Evolutionary conservation across 2,888 invertebrate species (phyloP).

Genomic region (Drosophila mercatorum): DNA sequence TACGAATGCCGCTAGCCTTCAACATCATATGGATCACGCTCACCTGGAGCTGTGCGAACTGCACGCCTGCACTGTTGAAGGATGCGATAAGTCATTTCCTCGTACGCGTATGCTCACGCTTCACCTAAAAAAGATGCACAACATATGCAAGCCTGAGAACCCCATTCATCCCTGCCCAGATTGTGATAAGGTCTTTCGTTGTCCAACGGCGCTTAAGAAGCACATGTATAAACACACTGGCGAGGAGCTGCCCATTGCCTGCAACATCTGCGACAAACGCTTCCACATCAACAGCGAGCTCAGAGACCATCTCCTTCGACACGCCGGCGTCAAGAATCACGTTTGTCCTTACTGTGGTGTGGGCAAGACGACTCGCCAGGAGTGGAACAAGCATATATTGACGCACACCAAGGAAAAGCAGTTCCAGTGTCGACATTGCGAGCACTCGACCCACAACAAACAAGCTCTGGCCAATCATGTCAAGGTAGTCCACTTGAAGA

Average conservation of each 20-base stretch:
- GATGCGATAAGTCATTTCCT: slow-evolving; percentile 77
- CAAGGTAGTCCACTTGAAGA: slow-evolving; percentile 81
- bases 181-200: slow-evolving; percentile 82
- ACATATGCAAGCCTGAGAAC: slow-evolving; percentile 62
- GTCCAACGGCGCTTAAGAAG: slow-evolving; percentile 82
- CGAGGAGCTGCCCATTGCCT: slow-evolving; percentile 80
- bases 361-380: slow-evolving; percentile 82
- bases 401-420: slow-evolving; percentile 82
- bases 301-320: slow-evolving; percentile 82
- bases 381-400: slow-evolving; percentile 82
- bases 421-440: slow-evolving; percentile 78
- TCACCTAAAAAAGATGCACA: slow-evolving; percentile 78
- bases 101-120: slow-evolving; percentile 75
- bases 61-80: slow-evolving; percentile 75
- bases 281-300: slow-evolving; percentile 82
- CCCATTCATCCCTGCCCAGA: slow-evolving; percentile 77
- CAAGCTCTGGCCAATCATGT: slow-evolving; percentile 80
- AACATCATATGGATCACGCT: slow-evolving; percentile 76
- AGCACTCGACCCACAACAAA: slow-evolving; percentile 80
- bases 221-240: slow-evolving; percentile 83
- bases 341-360: slow-evolving; percentile 83
- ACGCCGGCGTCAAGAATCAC: slow-evolving; percentile 83
- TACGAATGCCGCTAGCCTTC: slow-evolving; percentile 74
- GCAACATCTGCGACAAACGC: slow-evolving; percentile 81
- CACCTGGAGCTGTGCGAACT: slow-evolving; percentile 77